These are phyloP conservation scores for Pleuronectes platessa DNA, from an alignment of 2,113 vertebrate species.

Conservation along the genomic window DNA sequence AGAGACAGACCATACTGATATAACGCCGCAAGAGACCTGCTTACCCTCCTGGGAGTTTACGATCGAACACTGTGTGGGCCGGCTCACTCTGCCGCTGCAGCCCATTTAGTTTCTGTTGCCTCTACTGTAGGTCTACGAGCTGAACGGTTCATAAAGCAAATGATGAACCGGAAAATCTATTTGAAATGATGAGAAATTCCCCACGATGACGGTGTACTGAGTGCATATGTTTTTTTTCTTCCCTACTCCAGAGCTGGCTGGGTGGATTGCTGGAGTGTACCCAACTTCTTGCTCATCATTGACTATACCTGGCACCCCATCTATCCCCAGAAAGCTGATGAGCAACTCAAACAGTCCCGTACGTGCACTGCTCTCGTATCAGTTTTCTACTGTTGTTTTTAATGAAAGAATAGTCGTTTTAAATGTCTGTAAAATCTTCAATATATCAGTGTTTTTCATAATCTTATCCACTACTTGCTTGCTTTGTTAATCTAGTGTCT, in stretches of 20 bases:
- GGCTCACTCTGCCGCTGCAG: conserved; percentile 22
- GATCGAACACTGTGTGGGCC: conserved; percentile 46
- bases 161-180: conserved; percentile 55
- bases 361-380: conserved; percentile 66
- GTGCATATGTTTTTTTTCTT: conserved; percentile 19
- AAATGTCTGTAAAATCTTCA: too few species aligned
- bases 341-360: conserved; percentile 96
- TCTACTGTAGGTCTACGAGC: conserved; percentile 33
- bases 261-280: conserved; percentile 98
- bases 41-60: conserved; percentile 33
- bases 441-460: neutral
- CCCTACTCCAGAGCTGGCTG: conserved; percentile 87
- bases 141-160: conserved; percentile 56
- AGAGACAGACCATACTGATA: conserved; percentile 10
- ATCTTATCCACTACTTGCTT: neutral
- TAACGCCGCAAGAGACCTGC: conserved; percentile 25
- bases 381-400: neutral
- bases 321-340: conserved; percentile 96
- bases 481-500: conserved; percentile 83
- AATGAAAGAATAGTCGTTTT: neutral
- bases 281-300: conserved; percentile 93
- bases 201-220: conserved; percentile 25
- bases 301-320: conserved; percentile 99
- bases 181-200: conserved; percentile 42
- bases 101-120: conserved; percentile 42